phyloP scores from a whole-genome alignment of 2,888 invertebrate species.

The Tridacna gigas region DNA sequence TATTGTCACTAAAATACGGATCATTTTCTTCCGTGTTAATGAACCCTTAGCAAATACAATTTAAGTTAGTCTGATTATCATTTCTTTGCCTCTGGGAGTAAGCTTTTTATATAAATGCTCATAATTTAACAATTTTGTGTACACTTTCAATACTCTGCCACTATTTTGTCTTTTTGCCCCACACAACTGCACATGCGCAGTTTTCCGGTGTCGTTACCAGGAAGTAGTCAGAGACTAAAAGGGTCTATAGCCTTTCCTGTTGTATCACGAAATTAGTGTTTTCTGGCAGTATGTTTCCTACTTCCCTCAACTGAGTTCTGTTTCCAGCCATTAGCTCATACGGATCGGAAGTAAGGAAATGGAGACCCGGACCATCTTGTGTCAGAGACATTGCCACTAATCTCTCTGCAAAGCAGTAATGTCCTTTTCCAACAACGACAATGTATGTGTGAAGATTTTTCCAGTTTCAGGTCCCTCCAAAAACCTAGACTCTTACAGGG shows the following conservation, averaged over 20 bases:
- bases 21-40: too few species aligned
- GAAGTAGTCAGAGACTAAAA: too few species aligned
- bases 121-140: too few species aligned
- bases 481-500: constrained; percentile 14
- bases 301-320: constrained; percentile 10
- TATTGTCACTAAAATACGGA: too few species aligned
- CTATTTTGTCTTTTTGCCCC: too few species aligned
- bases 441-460: constrained; percentile 38
- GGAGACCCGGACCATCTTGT: constrained; percentile 36
- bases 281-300: constrained; percentile 13
- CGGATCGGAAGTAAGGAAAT: constrained; percentile 21
- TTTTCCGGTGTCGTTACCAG: too few species aligned
- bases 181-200: too few species aligned
- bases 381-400: constrained; percentile 23
- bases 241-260: constrained; percentile 34
- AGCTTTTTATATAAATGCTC: too few species aligned
- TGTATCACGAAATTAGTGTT: constrained; percentile 7
- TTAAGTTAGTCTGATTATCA: too few species aligned
- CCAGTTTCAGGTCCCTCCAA: constrained; percentile 27
- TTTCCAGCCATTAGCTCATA: constrained; percentile 34
- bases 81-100: too few species aligned
- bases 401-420: constrained; percentile 27
- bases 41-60: too few species aligned
- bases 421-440: constrained; percentile 26
- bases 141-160: too few species aligned